Conservation (phyloP, 2,888 invertebrate genomes). For the Tolmerus cingulatus region DNA sequence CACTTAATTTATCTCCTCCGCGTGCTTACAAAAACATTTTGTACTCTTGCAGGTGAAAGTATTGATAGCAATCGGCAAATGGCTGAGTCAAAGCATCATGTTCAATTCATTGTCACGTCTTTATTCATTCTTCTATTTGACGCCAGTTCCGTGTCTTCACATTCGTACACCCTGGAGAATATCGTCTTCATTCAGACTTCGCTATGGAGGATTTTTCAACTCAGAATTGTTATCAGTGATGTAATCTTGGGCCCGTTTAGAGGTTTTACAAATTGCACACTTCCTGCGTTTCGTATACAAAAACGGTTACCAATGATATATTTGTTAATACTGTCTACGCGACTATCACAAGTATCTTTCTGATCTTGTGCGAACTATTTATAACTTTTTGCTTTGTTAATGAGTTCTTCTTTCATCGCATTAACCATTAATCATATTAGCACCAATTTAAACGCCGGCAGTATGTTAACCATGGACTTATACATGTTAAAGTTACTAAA, state of each 20-base stretch:
- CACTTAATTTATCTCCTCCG: not conserved
- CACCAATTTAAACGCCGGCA: not conserved
- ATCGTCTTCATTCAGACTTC: not conserved
- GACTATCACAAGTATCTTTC: not conserved
- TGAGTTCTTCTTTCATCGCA: not conserved
- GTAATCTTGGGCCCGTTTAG: not conserved
- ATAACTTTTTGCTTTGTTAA: not conserved
- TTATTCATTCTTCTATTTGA: not conserved
- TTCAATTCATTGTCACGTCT: not conserved
- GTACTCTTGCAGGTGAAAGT: slow-evolving; percentile 4
- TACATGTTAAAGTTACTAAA: not conserved
- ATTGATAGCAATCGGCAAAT: not conserved
- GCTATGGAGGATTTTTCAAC: not conserved
- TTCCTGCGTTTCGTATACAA: not conserved
- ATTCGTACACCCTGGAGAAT: not conserved
- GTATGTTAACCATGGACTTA: not conserved
- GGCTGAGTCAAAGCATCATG: not conserved
- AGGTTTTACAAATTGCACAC: not conserved
- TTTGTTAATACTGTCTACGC: not conserved
- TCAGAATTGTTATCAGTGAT: not conserved
- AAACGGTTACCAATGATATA: not conserved
- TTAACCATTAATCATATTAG: not conserved
- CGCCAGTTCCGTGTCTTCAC: not conserved
- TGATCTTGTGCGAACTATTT: not conserved
- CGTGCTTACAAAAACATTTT: slow-evolving; percentile 11